Base-by-base conservation (phyloP, 2,113 vertebrate genomes). In the Nannobrachium achirus region DNA sequence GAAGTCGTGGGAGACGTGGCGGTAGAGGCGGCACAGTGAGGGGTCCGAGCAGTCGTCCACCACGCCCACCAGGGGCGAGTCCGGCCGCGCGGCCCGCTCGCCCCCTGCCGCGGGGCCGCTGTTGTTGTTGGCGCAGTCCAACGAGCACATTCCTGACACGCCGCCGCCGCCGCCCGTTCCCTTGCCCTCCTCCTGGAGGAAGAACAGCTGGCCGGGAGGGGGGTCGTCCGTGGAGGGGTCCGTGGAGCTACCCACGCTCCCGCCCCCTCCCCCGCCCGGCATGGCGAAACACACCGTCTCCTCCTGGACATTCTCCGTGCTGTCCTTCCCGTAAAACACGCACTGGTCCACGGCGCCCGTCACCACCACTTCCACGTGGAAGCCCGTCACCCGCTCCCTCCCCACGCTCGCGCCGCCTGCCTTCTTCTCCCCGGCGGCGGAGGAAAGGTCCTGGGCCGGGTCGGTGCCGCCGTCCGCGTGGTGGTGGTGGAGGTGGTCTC, bases 361-460 rank as follows among this genome's bases (percentile, higher is more conserved):
- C 73, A 98, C 95, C 68, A 98, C 97, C 81, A 98, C 95, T 14
- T 98, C 97, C 81, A 98, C 96, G 0, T 98, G 96, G 88, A 98
- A 98, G 8, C 97, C 95, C 0, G 95, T 93, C 0, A 94, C 81
- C 1, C 92, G 84, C 69, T 94, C 93, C 48, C 92, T 74, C 16
- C 75, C 81, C 42, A 38, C 71, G 14, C 76, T 75, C 6, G 1
- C 77, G 1, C 25, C 25, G 25, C 25, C 25, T 5, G 5, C 76
- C 40, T 88, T 89, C 82, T 93, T 93, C 40, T 92, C 93, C 46
- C 69, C 85, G 4, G 75, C 65, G 13, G 78, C 74, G 5, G 76
- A 67, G 13, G 78, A 75, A 13, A 81, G 84, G 41, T 89, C 91
- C 25, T 71, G 91, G 3, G 5, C n/a, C 0, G 52, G 48, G 10